These are phyloP conservation scores for Chironomus riparius DNA, from an alignment of 2,888 invertebrate species.

Conservation along the genomic window DNA sequence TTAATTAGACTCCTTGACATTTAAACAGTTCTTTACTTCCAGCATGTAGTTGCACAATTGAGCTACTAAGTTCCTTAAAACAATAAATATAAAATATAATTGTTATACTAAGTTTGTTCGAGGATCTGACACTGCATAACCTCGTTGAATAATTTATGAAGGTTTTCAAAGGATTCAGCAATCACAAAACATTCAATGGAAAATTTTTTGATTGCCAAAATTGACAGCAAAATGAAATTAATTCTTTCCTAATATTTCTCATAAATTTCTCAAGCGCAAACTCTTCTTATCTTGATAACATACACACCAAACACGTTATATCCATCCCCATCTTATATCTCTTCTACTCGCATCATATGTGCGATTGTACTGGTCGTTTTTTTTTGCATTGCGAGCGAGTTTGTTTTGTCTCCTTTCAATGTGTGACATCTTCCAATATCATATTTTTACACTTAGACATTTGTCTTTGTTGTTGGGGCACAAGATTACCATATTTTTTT, in stretches of 20 bases:
- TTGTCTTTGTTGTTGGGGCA: constrained; percentile 10
- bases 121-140: too few species aligned
- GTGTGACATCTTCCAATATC: constrained; percentile 17
- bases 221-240: too few species aligned
- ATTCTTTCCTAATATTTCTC: not conserved
- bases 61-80: too few species aligned
- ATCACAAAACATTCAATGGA: too few species aligned
- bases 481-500: constrained; percentile 4
- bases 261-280: not conserved
- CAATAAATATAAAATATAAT: too few species aligned
- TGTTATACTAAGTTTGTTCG: too few species aligned
- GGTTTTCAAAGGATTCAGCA: too few species aligned
- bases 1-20: too few species aligned
- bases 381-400: constrained; percentile 18
- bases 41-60: too few species aligned
- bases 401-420: not conserved
- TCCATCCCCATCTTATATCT: not conserved
- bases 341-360: not conserved
- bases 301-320: not conserved
- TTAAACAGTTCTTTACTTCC: too few species aligned
- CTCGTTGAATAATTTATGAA: too few species aligned
- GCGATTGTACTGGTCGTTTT: not conserved
- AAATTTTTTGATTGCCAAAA: too few species aligned
- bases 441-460: not conserved
- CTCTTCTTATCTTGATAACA: not conserved